phyloP scores from a whole-genome alignment of 2,113 vertebrate genomes.

The Cygnus atratus region DNA sequence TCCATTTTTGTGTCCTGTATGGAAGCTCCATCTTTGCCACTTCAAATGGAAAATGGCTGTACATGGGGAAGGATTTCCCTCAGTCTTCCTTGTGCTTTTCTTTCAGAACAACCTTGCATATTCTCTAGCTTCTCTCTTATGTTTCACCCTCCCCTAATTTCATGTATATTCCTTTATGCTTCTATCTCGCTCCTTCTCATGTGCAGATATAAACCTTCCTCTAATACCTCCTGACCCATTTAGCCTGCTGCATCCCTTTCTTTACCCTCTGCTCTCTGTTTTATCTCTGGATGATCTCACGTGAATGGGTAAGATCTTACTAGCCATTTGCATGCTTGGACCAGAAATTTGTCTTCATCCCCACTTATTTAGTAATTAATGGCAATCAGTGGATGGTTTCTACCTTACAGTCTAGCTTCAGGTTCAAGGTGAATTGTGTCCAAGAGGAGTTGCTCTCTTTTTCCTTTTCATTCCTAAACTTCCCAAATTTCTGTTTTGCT shows the following conservation, averaged over 20 bases:
- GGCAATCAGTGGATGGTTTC: background rate
- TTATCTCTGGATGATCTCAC: background rate
- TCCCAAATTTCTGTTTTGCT: background rate
- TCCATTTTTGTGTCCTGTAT: background rate
- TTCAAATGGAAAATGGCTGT: background rate
- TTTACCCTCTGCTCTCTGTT: background rate
- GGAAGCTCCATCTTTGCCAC: background rate
- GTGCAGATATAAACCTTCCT: background rate
- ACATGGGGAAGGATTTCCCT: background rate
- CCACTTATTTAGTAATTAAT: background rate
- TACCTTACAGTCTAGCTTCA: background rate
- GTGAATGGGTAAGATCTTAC: background rate
- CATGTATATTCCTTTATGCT: background rate
- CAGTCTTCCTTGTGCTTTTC: background rate
- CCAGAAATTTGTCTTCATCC: background rate
- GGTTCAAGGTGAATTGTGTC: background rate
- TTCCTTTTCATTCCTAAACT: background rate
- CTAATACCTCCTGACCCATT: background rate
- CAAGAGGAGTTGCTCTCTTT: background rate
- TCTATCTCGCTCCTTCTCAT: background rate
- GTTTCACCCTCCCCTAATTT: background rate
- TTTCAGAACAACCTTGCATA: background rate
- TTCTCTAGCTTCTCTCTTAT: background rate
- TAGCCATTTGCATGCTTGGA: background rate
- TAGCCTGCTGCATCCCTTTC: background rate